Base-by-base conservation (phyloP, 2,113 vertebrate genomes). In the Pampusana beccarii region DNA sequence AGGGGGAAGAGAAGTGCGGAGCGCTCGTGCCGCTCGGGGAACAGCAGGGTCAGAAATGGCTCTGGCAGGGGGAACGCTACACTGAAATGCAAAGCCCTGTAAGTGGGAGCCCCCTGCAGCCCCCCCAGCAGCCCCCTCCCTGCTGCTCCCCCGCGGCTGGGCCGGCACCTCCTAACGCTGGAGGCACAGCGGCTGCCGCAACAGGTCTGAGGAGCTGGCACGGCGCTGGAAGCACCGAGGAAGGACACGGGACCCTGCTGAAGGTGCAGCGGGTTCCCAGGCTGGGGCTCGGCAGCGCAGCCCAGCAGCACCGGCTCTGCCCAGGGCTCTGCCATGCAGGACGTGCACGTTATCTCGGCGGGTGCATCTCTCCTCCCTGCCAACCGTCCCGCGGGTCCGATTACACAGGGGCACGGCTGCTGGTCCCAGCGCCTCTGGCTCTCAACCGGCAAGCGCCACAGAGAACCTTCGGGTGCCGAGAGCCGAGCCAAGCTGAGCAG, bases 341-440 rank as follows among this genome's bases (percentile, higher is more conserved):
- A n/a, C n/a, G n/a, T n/a, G n/a, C n/a, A n/a, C n/a, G 0, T 5
- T 33, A 25, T 11, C n/a, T 25, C 4, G 6, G 3, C 0, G 31
- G 40, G 46, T 2, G 12, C 61, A 15, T 1, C 75, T 33, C 64
- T 44, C 44, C 51, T 34, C 73, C 54, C 70, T 4, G 13, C 31
- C 7, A 42, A 25, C 53, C 18, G 9, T 6, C 11, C 40, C 3
- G 46, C 1, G 24, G 46, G 48, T 50, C 40, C 56, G 1, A 62
- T 5, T 23, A 16, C 51, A 64, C 53, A 13, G 34, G 44, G 38
- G 18, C 4, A 4, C 7, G 1, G 3, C 60, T 56, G 48, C 73
- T 13, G 28, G 36, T 40, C 56, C 29, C 62, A 36, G 1, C 3
- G 10, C 33, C 70, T 38, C 70, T 53, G 4, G 1, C 9, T 57